These are phyloP conservation scores for Oscarella lobularis DNA, from an alignment of 37 sponge, comb jelly and placozoan genomes.

Conservation along the genomic window DNA sequence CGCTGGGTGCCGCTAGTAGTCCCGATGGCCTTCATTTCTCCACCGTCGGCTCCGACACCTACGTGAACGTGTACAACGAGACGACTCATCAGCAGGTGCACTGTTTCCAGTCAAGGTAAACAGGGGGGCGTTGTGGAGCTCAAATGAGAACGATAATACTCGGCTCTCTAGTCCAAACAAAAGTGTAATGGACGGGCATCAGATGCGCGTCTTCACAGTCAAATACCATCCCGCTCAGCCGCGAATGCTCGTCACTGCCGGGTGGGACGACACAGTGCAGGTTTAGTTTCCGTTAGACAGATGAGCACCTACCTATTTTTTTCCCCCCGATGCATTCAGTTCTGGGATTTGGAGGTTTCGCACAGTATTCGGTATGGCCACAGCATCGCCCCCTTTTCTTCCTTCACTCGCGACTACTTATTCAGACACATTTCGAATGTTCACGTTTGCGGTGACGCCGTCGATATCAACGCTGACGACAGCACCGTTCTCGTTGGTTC, in stretches of 20 bases:
- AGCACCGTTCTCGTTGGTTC: background rate
- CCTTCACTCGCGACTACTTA: constrained; percentile 33
- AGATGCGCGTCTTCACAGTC: constrained; percentile 47
- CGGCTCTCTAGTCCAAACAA: constrained; percentile 14
- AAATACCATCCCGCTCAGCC: constrained; percentile 59
- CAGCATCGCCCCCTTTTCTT: no score
- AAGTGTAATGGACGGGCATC: constrained; percentile 67
- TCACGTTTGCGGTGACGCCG: constrained; percentile 11
- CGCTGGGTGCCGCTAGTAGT: constrained; percentile 32
- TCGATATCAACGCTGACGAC: constrained; percentile 7
- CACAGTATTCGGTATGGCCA: no score
- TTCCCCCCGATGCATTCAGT: background rate
- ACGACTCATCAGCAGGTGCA: no score
- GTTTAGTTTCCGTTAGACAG: no score
- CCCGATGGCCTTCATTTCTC: constrained; percentile 35
- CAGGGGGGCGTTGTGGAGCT: no score
- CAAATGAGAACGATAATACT: no score
- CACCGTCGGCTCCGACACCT: constrained; percentile 40
- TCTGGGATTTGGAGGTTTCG: constrained; percentile 21
- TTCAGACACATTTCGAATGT: constrained; percentile 23
- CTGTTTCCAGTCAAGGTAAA: no score
- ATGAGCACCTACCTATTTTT: constrained; percentile 4
- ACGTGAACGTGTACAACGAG: constrained; percentile 35
- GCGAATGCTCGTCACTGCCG: constrained; percentile 35
- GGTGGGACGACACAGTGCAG: constrained; percentile 83